Percentiles rank a stretch among this genome's conserved stretches.
Evolutionary conservation across 64 coral and sea anemone genomes (phyloP).

Genomic region (Montipora capricornis): DNA sequence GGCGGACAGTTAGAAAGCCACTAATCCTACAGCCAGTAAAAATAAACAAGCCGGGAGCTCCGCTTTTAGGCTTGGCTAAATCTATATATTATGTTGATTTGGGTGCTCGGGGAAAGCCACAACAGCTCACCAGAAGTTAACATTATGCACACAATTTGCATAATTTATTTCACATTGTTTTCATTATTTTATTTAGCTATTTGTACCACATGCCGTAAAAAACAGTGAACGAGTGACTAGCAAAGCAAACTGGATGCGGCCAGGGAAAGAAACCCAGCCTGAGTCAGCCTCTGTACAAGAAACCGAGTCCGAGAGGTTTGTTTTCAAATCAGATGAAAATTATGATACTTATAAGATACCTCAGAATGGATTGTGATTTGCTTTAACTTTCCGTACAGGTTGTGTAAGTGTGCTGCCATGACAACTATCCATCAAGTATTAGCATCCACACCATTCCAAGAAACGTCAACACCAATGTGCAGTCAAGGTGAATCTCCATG

Average conservation of each 20-base stretch:
- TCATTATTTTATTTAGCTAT: neutral
- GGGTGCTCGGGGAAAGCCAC: neutral
- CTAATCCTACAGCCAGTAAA: too few species aligned
- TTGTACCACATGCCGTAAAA: neutral
- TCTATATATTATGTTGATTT: neutral
- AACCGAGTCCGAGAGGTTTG: neutral
- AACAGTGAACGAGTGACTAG: neutral
- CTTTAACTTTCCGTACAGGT: neutral
- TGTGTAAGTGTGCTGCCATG: neutral
- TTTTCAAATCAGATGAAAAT: neutral
- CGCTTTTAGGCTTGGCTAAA: too few species aligned
- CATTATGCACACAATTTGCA: neutral
- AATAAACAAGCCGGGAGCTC: too few species aligned
- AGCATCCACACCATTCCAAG: neutral
- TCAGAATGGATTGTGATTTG: neutral
- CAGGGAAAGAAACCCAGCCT: neutral
- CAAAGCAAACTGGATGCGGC: neutral
- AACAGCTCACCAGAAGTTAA: neutral
- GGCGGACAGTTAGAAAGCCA: neutral
- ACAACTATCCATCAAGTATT: slow-evolving; percentile 6
- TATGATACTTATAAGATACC: neutral
- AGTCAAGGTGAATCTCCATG: neutral
- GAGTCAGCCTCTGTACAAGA: neutral
- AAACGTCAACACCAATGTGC: neutral
- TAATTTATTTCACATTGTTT: neutral